Percentiles rank a stretch among this genome's conserved stretches.
phyloP scores from a whole-genome alignment of 2,113 vertebrate genomes.

The Noturus placidus region DNA sequence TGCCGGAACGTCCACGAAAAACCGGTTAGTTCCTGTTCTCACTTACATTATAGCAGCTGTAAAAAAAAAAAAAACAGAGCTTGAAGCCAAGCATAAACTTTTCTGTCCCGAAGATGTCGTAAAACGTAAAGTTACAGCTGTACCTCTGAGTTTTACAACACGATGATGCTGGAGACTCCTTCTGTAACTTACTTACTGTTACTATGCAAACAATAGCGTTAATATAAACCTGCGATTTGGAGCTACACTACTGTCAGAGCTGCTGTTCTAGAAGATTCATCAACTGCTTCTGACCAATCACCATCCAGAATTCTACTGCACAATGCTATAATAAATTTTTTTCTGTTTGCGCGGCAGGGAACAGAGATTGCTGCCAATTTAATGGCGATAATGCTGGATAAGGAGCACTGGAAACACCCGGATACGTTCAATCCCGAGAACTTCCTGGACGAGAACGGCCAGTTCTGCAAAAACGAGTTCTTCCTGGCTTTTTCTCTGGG shows the following conservation, averaged over 20 bases:
- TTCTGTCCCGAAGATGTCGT: background rate
- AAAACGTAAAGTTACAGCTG: no score
- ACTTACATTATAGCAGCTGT: no score
- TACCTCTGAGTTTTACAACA: no score
- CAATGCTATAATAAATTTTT: background rate
- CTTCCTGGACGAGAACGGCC: constrained; percentile 64
- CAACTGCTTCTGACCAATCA: no score
- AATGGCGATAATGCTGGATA: constrained; percentile 62
- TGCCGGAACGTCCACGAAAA: background rate
- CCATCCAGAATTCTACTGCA: background rate
- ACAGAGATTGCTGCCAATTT: constrained; percentile 68
- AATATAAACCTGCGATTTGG: no score
- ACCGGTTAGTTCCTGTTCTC: background rate
- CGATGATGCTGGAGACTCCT: background rate
- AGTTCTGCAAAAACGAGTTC: constrained; percentile 40
- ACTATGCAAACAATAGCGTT: background rate
- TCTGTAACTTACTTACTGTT: background rate
- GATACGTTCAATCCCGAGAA: constrained; percentile 73
- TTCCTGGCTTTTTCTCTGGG: constrained; percentile 53
- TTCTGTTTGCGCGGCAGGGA: constrained; percentile 59
- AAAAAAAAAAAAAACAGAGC: no score
- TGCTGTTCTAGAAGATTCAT: background rate
- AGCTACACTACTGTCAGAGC: background rate
- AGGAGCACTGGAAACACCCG: constrained; percentile 71
- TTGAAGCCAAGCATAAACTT: background rate